Evolutionary conservation across 30 jellyfish, hydroid and myxozoan species (phyloP).

Genomic region (Cassiopea andromeda): DNA sequence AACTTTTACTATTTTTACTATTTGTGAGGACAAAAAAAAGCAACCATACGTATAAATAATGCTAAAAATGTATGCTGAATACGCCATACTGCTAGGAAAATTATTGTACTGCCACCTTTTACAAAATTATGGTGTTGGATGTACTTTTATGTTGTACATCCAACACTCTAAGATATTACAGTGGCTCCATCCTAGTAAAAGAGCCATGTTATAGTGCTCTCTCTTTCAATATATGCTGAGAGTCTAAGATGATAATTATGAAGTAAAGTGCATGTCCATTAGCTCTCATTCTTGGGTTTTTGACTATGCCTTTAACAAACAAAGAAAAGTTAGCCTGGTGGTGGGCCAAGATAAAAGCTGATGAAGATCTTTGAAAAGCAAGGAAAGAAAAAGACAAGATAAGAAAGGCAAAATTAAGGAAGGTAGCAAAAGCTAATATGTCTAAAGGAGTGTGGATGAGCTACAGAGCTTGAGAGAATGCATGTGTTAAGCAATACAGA

Average conservation of each 20-base stretch:
- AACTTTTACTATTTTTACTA: slow-evolving; percentile 3
- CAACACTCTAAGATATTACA: slow-evolving; percentile 20
- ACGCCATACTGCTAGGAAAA: slow-evolving; percentile 18
- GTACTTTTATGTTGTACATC: slow-evolving; percentile 44
- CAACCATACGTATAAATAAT: slow-evolving; percentile 10
- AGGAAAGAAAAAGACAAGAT: slow-evolving; percentile 46
- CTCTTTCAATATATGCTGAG: not conserved
- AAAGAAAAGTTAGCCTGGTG: slow-evolving; percentile 48
- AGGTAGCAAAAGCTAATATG: slow-evolving; percentile 34
- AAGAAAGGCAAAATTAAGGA: slow-evolving; percentile 53
- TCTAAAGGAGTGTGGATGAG: slow-evolving; percentile 39
- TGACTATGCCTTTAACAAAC: slow-evolving; percentile 55
- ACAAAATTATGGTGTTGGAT: slow-evolving; percentile 53
- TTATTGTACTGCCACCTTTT: slow-evolving; percentile 6
- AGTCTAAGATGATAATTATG: not conserved
- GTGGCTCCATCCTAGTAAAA: too few species aligned
- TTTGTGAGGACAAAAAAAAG: slow-evolving; percentile 24
- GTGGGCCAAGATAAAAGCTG: slow-evolving; percentile 53
- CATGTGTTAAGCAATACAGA: slow-evolving; percentile 54
- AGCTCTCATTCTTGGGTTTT: slow-evolving; percentile 31
- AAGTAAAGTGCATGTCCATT: slow-evolving; percentile 25
- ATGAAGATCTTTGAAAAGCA: slow-evolving; percentile 49
- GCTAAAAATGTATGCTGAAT: slow-evolving; percentile 32
- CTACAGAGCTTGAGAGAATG: slow-evolving; percentile 37
- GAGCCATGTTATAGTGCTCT: not conserved